Evolutionary conservation across 2,888 invertebrate genomes (phyloP).

Genomic region (Rugalucina vietnamica): DNA sequence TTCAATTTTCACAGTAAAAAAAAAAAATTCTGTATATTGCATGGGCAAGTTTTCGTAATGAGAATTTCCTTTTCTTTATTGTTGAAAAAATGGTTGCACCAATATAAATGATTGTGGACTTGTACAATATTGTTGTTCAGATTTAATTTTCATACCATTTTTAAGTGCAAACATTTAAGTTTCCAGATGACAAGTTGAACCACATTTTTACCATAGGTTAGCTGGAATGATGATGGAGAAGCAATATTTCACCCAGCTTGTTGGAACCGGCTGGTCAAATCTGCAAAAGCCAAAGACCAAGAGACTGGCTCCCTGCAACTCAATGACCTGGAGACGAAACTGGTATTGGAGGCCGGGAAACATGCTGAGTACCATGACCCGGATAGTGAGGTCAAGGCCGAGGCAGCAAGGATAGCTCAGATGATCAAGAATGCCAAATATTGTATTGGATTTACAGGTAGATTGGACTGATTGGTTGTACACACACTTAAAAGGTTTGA

Average conservation of each 20-base stretch:
- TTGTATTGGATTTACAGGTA: slow-evolving; percentile 78
- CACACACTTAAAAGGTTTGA: no score
- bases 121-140: no score
- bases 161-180: no score
- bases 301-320: slow-evolving; percentile 21
- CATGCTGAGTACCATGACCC: slow-evolving; percentile 78
- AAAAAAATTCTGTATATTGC: no score
- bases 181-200: no score
- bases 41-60: no score
- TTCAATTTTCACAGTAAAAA: no score
- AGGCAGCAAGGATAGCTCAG: slow-evolving; percentile 69
- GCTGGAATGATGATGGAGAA: slow-evolving; percentile 64
- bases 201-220: slow-evolving; percentile 42
- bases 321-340: slow-evolving; percentile 60
- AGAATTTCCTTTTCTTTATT: no score
- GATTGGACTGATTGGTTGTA: no score
- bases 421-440: slow-evolving; percentile 69
- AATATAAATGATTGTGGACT: no score
- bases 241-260: slow-evolving; percentile 69
- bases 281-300: slow-evolving; percentile 20
- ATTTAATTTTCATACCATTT: no score
- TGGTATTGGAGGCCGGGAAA: slow-evolving; percentile 72
- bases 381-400: slow-evolving; percentile 52
- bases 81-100: no score
- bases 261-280: slow-evolving; percentile 55